These are phyloP conservation scores for Penaeus japonicus DNA, from an alignment of 1,140 invertebrate species.

Conservation along the genomic window DNA sequence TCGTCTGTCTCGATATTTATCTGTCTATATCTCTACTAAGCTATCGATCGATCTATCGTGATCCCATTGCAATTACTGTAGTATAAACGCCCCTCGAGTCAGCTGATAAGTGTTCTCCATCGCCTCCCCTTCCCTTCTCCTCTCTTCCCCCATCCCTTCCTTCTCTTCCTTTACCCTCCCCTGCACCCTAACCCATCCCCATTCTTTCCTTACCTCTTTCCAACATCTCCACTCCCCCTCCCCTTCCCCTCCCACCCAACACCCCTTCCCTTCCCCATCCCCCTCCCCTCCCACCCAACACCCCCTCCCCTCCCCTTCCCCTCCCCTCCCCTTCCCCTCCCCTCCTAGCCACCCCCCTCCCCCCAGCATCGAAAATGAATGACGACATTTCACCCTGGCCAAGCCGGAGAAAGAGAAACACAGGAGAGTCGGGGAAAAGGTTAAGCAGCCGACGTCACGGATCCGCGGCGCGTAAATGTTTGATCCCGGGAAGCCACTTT, in stretches of 20 bases:
- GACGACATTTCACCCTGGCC: neutral
- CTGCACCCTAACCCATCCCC: neutral
- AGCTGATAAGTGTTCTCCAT: too few relatives aligned
- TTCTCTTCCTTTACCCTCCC: neutral
- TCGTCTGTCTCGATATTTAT: too few relatives aligned
- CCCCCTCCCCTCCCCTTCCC: neutral
- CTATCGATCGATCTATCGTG: too few relatives aligned
- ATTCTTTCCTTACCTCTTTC: neutral
- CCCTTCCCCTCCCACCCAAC: neutral
- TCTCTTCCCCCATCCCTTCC: neutral
- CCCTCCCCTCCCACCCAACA: neutral
- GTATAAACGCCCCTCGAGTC: too few relatives aligned
- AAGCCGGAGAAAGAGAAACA: neutral
- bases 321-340: neutral
- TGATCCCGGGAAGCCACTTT: constrained; percentile 1
- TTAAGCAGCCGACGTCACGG: constrained; percentile 24
- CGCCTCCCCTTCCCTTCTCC: too few relatives aligned
- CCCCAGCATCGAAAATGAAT: constrained; percentile 14
- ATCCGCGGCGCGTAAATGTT: neutral
- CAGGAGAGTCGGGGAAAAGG: neutral
- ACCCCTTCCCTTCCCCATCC: neutral
- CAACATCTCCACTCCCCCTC: neutral
- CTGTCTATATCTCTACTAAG: too few relatives aligned
- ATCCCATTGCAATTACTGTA: too few relatives aligned
- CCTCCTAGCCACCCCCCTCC: neutral